Conservation (phyloP, 2,113 vertebrate genomes). For the Aldabrachelys gigantea region DNA sequence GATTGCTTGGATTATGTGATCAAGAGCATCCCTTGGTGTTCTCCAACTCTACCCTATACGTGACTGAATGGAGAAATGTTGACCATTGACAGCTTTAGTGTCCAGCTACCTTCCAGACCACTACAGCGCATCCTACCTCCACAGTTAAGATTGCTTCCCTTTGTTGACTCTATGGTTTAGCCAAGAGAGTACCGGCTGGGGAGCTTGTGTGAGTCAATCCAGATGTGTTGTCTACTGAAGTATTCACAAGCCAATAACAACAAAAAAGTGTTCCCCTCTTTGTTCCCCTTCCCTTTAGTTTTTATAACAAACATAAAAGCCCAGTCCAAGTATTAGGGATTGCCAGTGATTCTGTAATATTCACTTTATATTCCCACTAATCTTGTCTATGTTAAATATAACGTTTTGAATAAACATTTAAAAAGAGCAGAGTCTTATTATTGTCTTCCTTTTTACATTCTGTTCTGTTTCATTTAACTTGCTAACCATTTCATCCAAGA, state of each 20-base stretch:
- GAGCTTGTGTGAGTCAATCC: not conserved
- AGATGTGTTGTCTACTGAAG: not conserved
- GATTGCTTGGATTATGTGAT: too few species aligned
- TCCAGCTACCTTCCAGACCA: not conserved
- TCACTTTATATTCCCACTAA: not conserved
- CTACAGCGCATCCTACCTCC: not conserved
- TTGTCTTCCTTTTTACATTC: not conserved
- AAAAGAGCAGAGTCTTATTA: not conserved
- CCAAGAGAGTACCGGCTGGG: not conserved
- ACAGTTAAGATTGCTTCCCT: not conserved
- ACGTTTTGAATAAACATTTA: not conserved
- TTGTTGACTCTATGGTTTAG: not conserved
- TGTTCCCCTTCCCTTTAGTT: not conserved
- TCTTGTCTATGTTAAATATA: not conserved
- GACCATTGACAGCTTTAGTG: not conserved
- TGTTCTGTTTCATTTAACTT: not conserved
- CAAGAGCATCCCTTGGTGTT: rapidly evolving
- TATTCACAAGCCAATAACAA: not conserved
- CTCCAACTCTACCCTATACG: not conserved
- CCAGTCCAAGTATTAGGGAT: not conserved
- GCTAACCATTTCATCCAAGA: not conserved
- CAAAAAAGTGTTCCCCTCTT: not conserved
- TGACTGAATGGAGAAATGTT: not conserved
- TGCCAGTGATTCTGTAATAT: not conserved
- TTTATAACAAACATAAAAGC: not conserved